phyloP scores from a whole-genome alignment of 64 coral and sea anemone species.

The Astreopora myriophthalma region DNA sequence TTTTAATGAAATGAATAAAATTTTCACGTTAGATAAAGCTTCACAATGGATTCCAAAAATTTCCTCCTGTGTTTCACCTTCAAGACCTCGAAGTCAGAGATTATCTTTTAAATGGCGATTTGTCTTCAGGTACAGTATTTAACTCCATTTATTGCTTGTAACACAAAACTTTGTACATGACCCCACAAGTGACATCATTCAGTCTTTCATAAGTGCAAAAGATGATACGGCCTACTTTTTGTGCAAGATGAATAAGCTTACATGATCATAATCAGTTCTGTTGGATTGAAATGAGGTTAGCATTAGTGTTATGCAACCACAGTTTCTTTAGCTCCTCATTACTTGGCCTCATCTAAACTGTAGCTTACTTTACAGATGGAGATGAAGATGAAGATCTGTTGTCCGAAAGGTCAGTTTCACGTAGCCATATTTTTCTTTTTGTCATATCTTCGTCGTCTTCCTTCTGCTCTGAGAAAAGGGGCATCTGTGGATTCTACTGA shows the following conservation, averaged over 20 bases:
- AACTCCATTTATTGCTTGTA: not conserved
- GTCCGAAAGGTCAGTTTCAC: conserved; percentile 42
- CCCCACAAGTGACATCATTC: not conserved
- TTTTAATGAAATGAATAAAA: no score
- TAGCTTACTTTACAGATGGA: not conserved
- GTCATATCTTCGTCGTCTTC: no score
- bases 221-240: no score
- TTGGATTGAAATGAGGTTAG: no score
- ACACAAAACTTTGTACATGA: not conserved
- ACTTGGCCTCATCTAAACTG: no score
- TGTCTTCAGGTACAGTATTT: conserved; percentile 7
- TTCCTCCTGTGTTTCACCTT: conserved; percentile 25
- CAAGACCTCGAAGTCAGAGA: conserved; percentile 46
- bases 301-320: no score
- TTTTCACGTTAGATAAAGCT: conserved; percentile 21
- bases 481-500: no score
- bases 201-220: no score
- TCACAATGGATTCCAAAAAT: conserved; percentile 36
- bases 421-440: not conserved
- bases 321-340: no score
- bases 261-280: no score
- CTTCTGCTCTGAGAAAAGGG: no score
- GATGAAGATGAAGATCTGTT: conserved; percentile 74
- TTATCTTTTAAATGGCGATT: conserved; percentile 38
- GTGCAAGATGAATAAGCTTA: no score